Base-by-base conservation (phyloP, 1,140 invertebrate genomes). In the Diploscapter pachys region DNA sequence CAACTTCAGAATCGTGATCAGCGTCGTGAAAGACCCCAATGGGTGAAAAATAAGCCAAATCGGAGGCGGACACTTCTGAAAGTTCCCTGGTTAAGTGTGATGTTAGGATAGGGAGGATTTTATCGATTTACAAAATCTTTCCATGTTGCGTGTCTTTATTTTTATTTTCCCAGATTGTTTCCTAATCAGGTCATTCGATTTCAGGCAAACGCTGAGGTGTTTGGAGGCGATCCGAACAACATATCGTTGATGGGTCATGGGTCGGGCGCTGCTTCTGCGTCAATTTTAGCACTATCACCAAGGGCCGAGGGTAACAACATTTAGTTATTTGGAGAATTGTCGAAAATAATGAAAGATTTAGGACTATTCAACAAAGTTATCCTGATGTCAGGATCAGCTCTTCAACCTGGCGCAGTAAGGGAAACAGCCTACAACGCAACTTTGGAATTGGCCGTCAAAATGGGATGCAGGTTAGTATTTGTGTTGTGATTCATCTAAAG, bases 211-310 rank as follows among this genome's bases (percentile, higher is more conserved):
- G 95, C 97, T 73, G 90, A 90, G 71, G 89, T 90, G 49, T 98
- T 98, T 86, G 94, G 94, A 57, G 95, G 95, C 1, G 94, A 98
- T 88, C 90, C 93, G 0, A 90, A 90, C 11, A 94, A 93, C 83
- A 93, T 98, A n/a, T 96, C 95, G 0, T 86, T 98, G 0, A 90
- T 96, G 82, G 96, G 96, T 0, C 94, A 97, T 81, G 95, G 94
- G 0, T 93, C 93, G 13, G 95, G 95, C 0, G 95, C 94, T 0
- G 93, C 94, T 6, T 93, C 94, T 83, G 93, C 96, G 9, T 94
- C 97, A 86, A 93, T 96, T 82, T 89, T 98, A 71, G 91, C 96
- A 87, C 91, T 94, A 48, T 95, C 94, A 54, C 91, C 93, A 72
- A 92, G 93, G 57, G 93, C 93, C 5, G 92, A 94, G 88, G 93